These are phyloP conservation scores for Nasonia vitripennis DNA, from an alignment of 1,140 invertebrate genomes.

Conservation along the genomic window DNA sequence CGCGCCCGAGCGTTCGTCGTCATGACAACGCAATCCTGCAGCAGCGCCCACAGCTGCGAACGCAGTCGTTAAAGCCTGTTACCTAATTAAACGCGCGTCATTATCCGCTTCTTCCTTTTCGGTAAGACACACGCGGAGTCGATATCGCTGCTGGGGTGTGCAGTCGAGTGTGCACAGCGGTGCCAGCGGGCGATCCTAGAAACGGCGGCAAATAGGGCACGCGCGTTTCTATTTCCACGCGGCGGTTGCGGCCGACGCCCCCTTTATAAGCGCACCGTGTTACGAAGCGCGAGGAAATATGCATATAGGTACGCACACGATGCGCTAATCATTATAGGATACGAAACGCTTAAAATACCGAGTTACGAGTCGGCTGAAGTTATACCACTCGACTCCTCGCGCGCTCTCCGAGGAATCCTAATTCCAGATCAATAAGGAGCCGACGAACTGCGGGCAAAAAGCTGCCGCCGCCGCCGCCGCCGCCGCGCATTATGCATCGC, in stretches of 20 bases:
- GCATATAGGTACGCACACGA: too few species aligned
- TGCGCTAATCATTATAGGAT: too few species aligned
- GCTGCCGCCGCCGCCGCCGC: background rate
- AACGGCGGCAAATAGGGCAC: background rate
- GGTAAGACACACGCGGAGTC: background rate
- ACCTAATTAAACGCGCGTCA: constrained; percentile 19
- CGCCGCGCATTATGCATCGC: too few species aligned
- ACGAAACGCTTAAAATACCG: too few species aligned
- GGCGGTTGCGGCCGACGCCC: background rate
- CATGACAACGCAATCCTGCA: too few species aligned
- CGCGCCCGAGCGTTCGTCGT: too few species aligned
- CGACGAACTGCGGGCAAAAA: background rate
- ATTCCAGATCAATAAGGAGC: background rate
- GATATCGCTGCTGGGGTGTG: background rate
- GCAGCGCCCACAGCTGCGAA: background rate
- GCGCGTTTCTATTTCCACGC: constrained; percentile 10
- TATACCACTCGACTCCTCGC: too few species aligned
- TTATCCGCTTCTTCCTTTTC: background rate
- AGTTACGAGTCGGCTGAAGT: too few species aligned
- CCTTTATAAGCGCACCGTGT: too few species aligned
- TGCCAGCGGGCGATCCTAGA: background rate
- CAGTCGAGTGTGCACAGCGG: background rate
- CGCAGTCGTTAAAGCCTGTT: constrained; percentile 9
- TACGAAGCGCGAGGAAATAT: too few species aligned
- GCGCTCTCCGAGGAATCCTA: background rate